These are phyloP conservation scores for Eublepharis macularius DNA, from an alignment of 2,113 vertebrate species.

Conservation along the genomic window DNA sequence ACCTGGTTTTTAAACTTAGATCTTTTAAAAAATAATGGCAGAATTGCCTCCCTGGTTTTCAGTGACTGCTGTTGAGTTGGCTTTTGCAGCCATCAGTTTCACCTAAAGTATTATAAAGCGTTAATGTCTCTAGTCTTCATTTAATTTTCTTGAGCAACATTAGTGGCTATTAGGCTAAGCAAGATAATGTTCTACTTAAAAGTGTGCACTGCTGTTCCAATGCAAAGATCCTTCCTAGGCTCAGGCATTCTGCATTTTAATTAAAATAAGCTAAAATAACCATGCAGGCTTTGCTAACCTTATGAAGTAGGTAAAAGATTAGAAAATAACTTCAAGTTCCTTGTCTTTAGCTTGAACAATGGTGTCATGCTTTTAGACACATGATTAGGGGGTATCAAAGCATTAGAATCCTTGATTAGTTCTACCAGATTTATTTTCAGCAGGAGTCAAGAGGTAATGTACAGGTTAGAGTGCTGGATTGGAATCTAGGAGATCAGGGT, in stretches of 20 bases:
- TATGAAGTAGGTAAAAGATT: neutral
- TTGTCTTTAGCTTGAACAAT: neutral
- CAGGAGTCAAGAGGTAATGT: neutral
- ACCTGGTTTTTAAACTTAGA: too few relatives aligned
- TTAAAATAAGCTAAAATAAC: conserved; percentile 2
- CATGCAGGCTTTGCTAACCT: neutral
- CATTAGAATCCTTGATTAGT: neutral
- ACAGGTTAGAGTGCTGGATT: too few relatives aligned
- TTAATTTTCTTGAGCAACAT: conserved; percentile 34
- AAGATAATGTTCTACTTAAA: conserved; percentile 13
- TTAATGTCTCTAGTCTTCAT: conserved; percentile 23
- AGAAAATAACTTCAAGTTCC: neutral
- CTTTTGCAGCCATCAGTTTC: neutral
- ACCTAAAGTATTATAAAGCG: conserved; percentile 22
- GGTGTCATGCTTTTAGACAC: neutral
- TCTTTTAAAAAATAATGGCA: neutral
- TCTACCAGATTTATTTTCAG: neutral
- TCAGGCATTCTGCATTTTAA: conserved; percentile 7
- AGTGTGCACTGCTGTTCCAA: neutral
- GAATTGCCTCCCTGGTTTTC: neutral
- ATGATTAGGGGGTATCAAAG: neutral
- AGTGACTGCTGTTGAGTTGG: neutral
- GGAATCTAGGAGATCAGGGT: too few relatives aligned
- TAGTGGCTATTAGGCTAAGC: conserved; percentile 25
- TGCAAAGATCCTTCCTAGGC: neutral